Evolutionary conservation across 2,888 invertebrate species (phyloP), one percentile per base, ranked within the genome.

Genomic region (Gymnosoma rotundatum): DNA sequence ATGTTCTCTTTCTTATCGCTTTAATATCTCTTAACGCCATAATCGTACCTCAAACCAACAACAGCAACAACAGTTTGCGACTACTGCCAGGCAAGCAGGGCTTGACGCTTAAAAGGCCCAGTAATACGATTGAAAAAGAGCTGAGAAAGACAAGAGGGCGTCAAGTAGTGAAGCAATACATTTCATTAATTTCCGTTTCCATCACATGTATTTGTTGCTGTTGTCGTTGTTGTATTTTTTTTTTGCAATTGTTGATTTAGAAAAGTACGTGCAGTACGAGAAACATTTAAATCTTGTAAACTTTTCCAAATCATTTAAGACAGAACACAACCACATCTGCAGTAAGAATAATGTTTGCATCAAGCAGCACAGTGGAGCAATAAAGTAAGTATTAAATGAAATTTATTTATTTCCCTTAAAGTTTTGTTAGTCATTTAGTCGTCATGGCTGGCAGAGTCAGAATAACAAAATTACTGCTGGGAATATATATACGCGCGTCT

Each of bases 11-110:
- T 21, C 36, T 69, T 76, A 78, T 73, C 78, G 56, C 61, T 73
- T 67, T 73, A 69, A 74, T 64, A 83, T 72, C 82, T 67, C 63
- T 83, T 74, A 83, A 83, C 83, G 74, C 80, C 74, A 74, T 69
- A 81, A 80, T 81, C 67, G 21, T 67, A 45, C 21, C 36, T 36
- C n/a, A 60, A 50, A 14, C 48, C 61, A 70, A 52, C n/a, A 63
- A 52, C 7, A 52, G 20, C 5, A 61, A 20, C 38, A 42, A 52
- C 45, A 73, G 21, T 45, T 78, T 48, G 64, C 25, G 36, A 66
- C 38, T 36, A 36, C 48, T 21, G 20, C 54, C 14, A n/a, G 16
- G 6, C 50, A 5, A 9, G 7, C 42, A 61, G 60, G 25, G 50
- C 50, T 76, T 52, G 61, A 78, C 69, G 60, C 52, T 78, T 52